Evolutionary conservation across 2,797 vertebrate species (phyloP).

Genomic region (Strix occidentalis): DNA sequence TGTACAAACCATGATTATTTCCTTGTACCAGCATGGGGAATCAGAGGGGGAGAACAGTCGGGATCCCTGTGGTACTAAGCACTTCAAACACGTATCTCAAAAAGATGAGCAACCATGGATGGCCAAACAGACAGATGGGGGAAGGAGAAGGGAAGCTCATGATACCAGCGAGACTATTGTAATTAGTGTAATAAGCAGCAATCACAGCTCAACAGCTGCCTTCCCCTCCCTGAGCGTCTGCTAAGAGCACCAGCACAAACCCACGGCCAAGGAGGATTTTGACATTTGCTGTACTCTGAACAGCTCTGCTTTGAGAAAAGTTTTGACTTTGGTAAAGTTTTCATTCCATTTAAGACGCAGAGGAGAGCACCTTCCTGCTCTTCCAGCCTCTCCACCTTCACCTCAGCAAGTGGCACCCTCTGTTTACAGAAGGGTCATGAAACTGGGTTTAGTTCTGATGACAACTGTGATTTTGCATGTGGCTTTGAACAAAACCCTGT

Average conservation of each 20-base stretch:
- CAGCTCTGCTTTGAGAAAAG: not conserved
- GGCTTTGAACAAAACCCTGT: not conserved
- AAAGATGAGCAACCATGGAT: conserved; percentile 17
- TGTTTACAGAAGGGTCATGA: not conserved
- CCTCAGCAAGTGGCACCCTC: not conserved
- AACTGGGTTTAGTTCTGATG: not conserved
- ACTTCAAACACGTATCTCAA: not conserved
- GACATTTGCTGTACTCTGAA: not conserved
- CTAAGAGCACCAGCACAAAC: not conserved
- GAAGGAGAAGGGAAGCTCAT: not conserved
- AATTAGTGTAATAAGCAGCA: conserved; percentile 57
- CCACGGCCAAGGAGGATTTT: not conserved
- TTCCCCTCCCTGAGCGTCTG: not conserved
- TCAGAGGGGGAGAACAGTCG: fast-evolving
- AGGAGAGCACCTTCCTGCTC: not conserved
- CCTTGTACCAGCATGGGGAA: fast-evolving
- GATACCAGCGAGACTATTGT: not conserved
- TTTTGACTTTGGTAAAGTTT: not conserved
- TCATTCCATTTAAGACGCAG: fast-evolving
- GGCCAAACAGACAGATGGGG: conserved; percentile 13
- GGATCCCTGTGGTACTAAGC: not conserved
- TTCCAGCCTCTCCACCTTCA: not conserved
- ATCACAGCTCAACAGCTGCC: conserved; percentile 29
- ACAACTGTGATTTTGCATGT: not conserved
- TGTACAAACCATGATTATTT: fast-evolving